These are phyloP conservation scores for Actenoides lindsayi DNA, from an alignment of 2,113 vertebrate species.

Conservation along the genomic window DNA sequence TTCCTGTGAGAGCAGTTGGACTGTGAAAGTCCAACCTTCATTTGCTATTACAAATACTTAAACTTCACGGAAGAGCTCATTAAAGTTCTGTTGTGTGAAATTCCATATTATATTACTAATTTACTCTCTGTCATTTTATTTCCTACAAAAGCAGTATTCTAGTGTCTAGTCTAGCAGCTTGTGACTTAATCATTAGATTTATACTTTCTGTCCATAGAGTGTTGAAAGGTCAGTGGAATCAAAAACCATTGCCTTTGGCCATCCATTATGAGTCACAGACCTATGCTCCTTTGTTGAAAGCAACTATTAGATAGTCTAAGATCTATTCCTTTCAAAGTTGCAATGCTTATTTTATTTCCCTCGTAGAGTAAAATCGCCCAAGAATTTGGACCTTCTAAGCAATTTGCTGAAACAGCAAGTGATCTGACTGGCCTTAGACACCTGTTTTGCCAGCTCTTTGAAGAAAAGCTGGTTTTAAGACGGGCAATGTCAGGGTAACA, in stretches of 20 bases:
- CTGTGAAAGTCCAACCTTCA: neutral
- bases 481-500: neutral
- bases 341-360: slow-evolving; percentile 42
- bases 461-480: slow-evolving; percentile 36
- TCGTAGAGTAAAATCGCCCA: slow-evolving; percentile 38
- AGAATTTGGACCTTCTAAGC: slow-evolving; percentile 56
- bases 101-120: neutral
- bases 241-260: slow-evolving; percentile 68
- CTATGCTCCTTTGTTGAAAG: slow-evolving; percentile 56
- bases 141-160: slow-evolving; percentile 22
- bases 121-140: slow-evolving; percentile 25
- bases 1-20: neutral
- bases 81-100: slow-evolving; percentile 1
- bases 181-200: slow-evolving; percentile 61
- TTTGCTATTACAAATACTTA: slow-evolving; percentile 29
- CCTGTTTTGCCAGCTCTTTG: slow-evolving; percentile 5
- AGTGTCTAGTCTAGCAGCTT: neutral
- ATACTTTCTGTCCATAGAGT: slow-evolving; percentile 40
- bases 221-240: slow-evolving; percentile 62
- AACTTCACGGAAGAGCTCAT: slow-evolving; percentile 8
- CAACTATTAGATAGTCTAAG: slow-evolving; percentile 34
- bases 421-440: slow-evolving; percentile 3
- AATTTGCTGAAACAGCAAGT: slow-evolving; percentile 51
- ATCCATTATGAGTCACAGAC: slow-evolving; percentile 60
- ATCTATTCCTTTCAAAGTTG: slow-evolving; percentile 54